These are phyloP conservation scores for Pantelozetes paolii DNA, from an alignment of 2,888 invertebrate genomes.

Conservation along the genomic window DNA sequence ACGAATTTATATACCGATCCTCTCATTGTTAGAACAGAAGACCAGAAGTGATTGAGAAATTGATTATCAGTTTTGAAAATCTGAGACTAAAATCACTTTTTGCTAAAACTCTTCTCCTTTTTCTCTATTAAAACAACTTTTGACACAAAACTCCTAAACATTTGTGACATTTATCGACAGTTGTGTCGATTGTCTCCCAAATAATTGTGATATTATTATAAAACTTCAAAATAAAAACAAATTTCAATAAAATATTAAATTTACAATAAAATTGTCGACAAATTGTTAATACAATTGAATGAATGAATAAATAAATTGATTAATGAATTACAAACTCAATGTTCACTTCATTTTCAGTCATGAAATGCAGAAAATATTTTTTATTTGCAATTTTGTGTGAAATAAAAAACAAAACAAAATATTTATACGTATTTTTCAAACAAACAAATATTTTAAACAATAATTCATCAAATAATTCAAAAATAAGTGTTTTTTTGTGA, in stretches of 20 bases:
- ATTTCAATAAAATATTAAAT: not conserved
- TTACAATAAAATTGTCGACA: slow-evolving; percentile 1
- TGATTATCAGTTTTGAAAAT: no score
- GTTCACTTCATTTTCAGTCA: not conserved
- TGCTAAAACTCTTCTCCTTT: no score
- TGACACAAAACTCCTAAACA: no score
- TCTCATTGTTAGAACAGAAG: no score
- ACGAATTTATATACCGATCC: no score
- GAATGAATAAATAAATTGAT: not conserved
- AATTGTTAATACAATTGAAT: not conserved
- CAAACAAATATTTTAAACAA: not conserved
- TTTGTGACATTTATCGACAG: not conserved
- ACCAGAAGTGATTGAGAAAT: no score
- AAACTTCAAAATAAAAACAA: not conserved
- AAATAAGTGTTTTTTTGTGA: no score
- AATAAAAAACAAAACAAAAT: not conserved
- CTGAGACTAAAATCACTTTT: no score
- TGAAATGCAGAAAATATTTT: slow-evolving; percentile 3
- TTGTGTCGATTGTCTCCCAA: not conserved
- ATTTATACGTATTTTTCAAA: not conserved
- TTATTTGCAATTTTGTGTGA: not conserved
- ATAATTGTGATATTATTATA: slow-evolving; percentile 30
- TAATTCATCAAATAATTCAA: no score
- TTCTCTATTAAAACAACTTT: no score
- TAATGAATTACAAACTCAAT: not conserved